Evolutionary conservation across 2,888 invertebrate species (phyloP).

Genomic region (Serrognathus titanus): DNA sequence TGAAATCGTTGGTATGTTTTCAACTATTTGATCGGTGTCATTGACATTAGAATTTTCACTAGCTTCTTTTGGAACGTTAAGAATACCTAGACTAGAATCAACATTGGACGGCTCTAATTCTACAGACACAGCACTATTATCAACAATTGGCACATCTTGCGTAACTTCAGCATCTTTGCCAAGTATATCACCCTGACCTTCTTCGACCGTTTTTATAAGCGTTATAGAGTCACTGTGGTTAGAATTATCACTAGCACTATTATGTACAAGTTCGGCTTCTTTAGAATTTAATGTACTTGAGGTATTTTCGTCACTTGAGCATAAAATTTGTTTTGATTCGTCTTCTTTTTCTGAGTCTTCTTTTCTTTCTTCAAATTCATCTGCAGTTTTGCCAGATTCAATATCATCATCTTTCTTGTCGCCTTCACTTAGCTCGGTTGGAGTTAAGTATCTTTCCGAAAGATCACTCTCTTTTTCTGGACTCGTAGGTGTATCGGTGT

Average conservation of each 20-base stretch:
- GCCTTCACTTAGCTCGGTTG: slow-evolving; percentile 58
- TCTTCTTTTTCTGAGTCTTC: slow-evolving; percentile 15
- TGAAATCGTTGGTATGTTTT: slow-evolving; percentile 67
- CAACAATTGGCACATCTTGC: slow-evolving; percentile 35
- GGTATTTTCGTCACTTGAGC: slow-evolving; percentile 23
- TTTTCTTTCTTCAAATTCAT: neutral
- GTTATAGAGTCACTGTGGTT: neutral
- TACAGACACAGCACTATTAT: slow-evolving; percentile 51
- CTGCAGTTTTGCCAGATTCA: slow-evolving; percentile 9
- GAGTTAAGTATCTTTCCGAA: slow-evolving; percentile 66
- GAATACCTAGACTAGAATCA: slow-evolving; percentile 42
- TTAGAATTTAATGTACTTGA: slow-evolving; percentile 18
- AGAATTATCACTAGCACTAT: slow-evolving; percentile 33
- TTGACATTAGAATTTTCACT: slow-evolving; percentile 13
- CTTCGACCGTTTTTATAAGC: neutral
- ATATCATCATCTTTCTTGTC: slow-evolving; percentile 36
- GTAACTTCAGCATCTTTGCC: slow-evolving; percentile 8
- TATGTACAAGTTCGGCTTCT: slow-evolving; percentile 22
- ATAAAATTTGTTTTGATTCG: slow-evolving; percentile 14
- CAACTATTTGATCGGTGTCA: slow-evolving; percentile 46
- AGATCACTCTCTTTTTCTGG: slow-evolving; percentile 64
- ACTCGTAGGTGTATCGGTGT: slow-evolving; percentile 42
- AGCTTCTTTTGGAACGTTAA: slow-evolving; percentile 16
- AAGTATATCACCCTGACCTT: neutral
- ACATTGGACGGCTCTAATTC: slow-evolving; percentile 51